These are phyloP conservation scores for Monochamus saltuarius DNA, from an alignment of 1,140 invertebrate species.

Conservation along the genomic window DNA sequence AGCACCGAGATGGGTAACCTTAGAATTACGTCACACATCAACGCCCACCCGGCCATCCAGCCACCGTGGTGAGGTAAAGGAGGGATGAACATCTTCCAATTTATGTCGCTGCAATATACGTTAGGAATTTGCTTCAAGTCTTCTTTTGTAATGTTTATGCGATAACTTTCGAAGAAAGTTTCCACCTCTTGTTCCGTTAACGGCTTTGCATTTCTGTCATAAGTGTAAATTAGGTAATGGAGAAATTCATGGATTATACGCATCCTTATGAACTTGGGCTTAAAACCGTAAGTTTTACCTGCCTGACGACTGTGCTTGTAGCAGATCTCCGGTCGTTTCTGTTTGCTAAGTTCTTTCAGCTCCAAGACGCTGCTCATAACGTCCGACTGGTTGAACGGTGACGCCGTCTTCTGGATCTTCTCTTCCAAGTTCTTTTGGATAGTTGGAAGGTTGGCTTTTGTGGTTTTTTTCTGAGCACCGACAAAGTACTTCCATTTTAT, in stretches of 20 bases:
- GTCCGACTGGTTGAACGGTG: conserved; percentile 27
- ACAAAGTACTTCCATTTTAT: conserved; percentile 55
- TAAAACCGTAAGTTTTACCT: conserved; percentile 35
- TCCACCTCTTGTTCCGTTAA: conserved; percentile 38
- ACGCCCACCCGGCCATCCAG: conserved; percentile 71
- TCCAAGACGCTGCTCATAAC: conserved; percentile 33
- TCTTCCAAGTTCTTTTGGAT: conserved; percentile 9
- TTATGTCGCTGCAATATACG: conserved; percentile 57
- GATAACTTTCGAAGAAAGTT: conserved; percentile 22
- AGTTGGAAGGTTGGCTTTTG: background rate
- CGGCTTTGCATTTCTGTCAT: conserved; percentile 33
- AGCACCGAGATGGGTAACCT: conserved; percentile 73
- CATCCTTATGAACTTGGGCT: conserved; percentile 71
- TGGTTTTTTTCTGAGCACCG: conserved; percentile 1
- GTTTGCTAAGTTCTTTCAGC: conserved; percentile 28
- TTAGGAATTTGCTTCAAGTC: conserved; percentile 44
- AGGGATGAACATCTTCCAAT: conserved; percentile 76
- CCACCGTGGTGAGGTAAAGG: conserved; percentile 64
- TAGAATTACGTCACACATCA: conserved; percentile 71
- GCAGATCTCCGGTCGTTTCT: background rate
- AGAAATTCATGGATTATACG: conserved; percentile 67
- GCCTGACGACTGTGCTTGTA: background rate
- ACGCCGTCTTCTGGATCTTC: conserved; percentile 8
- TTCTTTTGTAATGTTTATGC: conserved; percentile 25
- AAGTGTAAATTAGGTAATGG: conserved; percentile 64